These are phyloP conservation scores for Sebastiscus albofasciatus DNA, from an alignment of 2,797 vertebrate genomes.

Conservation along the genomic window DNA sequence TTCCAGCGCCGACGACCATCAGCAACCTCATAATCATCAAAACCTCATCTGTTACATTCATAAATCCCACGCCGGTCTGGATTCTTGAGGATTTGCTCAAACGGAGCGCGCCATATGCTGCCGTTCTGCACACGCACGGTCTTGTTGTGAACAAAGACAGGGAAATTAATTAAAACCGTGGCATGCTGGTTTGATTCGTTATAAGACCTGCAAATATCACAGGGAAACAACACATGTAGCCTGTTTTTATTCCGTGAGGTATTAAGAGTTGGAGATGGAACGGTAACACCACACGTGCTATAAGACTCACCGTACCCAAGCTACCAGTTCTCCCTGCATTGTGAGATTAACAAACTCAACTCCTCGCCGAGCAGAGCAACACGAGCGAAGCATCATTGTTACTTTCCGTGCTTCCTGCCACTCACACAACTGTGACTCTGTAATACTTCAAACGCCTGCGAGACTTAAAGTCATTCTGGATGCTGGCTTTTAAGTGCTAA, in stretches of 20 bases:
- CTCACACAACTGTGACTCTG: conserved; percentile 25
- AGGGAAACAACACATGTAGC: conserved; percentile 46
- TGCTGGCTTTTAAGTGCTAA: conserved; percentile 69
- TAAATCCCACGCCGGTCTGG: conserved; percentile 67
- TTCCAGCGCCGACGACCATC: conserved; percentile 46
- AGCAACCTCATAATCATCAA: conserved; percentile 72
- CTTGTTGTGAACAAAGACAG: conserved; percentile 46
- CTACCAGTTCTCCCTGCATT: conserved; percentile 21
- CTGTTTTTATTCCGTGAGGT: conserved; percentile 50
- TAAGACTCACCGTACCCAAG: conserved; percentile 25
- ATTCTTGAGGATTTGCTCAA: conserved; percentile 79
- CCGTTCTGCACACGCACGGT: conserved; percentile 17
- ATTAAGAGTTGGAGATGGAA: conserved; percentile 49
- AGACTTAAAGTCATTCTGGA: conserved; percentile 53
- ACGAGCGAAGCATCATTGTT: conserved; percentile 39
- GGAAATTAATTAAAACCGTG: conserved; percentile 73
- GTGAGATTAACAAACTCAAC: conserved; percentile 55
- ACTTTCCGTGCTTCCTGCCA: conserved; percentile 26
- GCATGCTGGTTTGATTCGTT: conserved; percentile 47
- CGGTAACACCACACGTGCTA: conserved; percentile 42
- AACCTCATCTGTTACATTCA: conserved; percentile 72
- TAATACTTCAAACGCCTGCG: conserved; percentile 50
- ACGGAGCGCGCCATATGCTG: conserved; percentile 73
- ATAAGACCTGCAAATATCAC: conserved; percentile 72
- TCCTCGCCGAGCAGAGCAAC: conserved; percentile 15